Percentiles rank a stretch among this genome's conserved stretches.
These are phyloP conservation scores for Drosophila busckii DNA, from an alignment of 1,140 invertebrate genomes.

Conservation along the genomic window DNA sequence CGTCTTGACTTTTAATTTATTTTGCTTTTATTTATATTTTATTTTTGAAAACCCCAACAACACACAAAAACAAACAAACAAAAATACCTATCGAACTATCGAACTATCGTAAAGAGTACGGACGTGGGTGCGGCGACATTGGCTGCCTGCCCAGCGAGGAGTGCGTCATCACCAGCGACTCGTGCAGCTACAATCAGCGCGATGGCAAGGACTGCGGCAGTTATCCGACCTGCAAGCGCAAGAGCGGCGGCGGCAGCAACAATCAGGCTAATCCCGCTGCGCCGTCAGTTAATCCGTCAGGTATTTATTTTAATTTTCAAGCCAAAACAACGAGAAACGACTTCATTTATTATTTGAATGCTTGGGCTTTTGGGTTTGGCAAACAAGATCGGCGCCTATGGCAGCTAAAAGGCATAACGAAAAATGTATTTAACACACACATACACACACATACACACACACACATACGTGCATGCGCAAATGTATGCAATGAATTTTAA, in stretches of 20 bases:
- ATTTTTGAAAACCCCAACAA: neutral
- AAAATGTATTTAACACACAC: slow-evolving; percentile 11
- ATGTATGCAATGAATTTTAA: neutral
- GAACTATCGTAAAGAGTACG: slow-evolving; percentile 82
- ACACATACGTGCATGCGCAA: neutral
- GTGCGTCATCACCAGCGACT: slow-evolving; percentile 86
- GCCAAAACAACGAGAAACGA: too few species aligned
- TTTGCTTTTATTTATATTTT: too few species aligned
- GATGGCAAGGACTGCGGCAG: slow-evolving; percentile 82
- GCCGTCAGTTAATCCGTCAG: slow-evolving; percentile 75
- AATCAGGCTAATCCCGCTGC: slow-evolving; percentile 56
- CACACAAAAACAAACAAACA: neutral
- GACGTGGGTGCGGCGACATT: slow-evolving; percentile 86
- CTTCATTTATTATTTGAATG: slow-evolving; percentile 30
- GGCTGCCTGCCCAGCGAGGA: slow-evolving; percentile 85
- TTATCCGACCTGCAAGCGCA: slow-evolving; percentile 84
- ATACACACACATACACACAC: slow-evolving; percentile 13
- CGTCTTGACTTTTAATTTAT: too few species aligned
- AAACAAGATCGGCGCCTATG: too few species aligned
- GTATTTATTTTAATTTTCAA: slow-evolving; percentile 65
- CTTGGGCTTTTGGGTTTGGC: too few species aligned
- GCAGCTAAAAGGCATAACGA: neutral
- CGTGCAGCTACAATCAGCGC: slow-evolving; percentile 81
- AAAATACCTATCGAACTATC: neutral
- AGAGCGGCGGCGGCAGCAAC: slow-evolving; percentile 77